Evolutionary conservation across 2,888 invertebrate species (phyloP).

Genomic region (Ecdyonurus torrentis): DNA sequence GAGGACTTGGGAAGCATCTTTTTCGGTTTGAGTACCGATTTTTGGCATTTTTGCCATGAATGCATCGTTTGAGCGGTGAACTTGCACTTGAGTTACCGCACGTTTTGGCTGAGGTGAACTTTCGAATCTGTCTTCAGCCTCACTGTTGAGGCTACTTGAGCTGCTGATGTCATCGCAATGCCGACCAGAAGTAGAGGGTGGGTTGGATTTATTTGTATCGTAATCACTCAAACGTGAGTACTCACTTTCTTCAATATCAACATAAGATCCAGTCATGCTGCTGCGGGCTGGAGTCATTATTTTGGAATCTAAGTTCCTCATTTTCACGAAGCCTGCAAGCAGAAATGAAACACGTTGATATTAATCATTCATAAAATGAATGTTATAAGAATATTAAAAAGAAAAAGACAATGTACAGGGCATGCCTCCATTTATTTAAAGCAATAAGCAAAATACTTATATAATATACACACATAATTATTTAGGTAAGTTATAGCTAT

Average conservation of each 20-base stretch:
- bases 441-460: too few relatives aligned
- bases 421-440: too few relatives aligned
- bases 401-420: too few relatives aligned
- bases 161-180: background rate
- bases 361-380: too few relatives aligned
- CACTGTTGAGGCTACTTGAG: background rate
- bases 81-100: background rate
- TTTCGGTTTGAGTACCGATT: too few relatives aligned
- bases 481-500: too few relatives aligned
- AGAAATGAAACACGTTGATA: too few relatives aligned
- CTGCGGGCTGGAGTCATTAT: background rate
- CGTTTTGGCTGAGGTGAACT: background rate
- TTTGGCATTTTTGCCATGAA: background rate
- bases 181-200: background rate
- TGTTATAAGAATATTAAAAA: too few relatives aligned
- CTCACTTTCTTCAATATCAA: background rate
- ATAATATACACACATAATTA: too few relatives aligned
- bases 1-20: too few relatives aligned
- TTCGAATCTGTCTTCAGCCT: background rate
- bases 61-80: background rate
- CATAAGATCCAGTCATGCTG: conserved; percentile 9
- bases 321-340: conserved; percentile 10
- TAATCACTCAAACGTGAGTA: background rate
- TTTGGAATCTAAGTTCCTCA: conserved; percentile 8
- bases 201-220: background rate